These are phyloP conservation scores for Sinotaia quadrata DNA, from an alignment of 2,888 invertebrate genomes.

Conservation along the genomic window DNA sequence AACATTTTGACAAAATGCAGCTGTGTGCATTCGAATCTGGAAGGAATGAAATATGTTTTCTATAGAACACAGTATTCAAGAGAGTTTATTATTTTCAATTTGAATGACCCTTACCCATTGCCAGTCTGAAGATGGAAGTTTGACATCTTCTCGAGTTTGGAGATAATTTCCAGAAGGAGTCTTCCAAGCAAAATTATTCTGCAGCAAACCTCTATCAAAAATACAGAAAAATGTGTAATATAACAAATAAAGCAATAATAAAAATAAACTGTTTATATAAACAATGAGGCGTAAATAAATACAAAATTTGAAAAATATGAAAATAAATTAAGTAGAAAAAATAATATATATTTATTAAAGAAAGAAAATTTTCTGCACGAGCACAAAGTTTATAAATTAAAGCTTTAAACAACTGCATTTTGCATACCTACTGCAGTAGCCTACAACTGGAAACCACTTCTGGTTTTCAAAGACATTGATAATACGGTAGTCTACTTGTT, in stretches of 20 bases:
- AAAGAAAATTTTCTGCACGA: too few relatives aligned
- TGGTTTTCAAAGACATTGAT: constrained; percentile 95
- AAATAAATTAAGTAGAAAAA: too few relatives aligned
- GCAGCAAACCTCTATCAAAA: constrained; percentile 83
- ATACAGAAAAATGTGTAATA: too few relatives aligned
- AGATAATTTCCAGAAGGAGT: constrained; percentile 88
- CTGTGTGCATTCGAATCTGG: background rate
- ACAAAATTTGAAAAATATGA: too few relatives aligned
- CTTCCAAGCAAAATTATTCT: constrained; percentile 88
- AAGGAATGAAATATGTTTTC: background rate
- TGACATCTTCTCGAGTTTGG: constrained; percentile 88
- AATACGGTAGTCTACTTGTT: constrained; percentile 81
- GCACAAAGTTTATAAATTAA: too few relatives aligned
- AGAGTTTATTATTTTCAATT: background rate
- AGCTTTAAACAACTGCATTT: too few relatives aligned
- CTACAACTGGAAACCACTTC: constrained; percentile 92
- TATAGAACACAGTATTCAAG: background rate
- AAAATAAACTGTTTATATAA: too few relatives aligned
- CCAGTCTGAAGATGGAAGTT: constrained; percentile 88
- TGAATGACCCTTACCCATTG: constrained; percentile 81
- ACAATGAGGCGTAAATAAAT: too few relatives aligned
- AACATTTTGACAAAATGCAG: background rate
- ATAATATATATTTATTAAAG: too few relatives aligned
- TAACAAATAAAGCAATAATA: too few relatives aligned
- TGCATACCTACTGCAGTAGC: constrained; percentile 80